Base-by-base conservation (phyloP, 2,797 vertebrate species). In the Netta rufina region DNA sequence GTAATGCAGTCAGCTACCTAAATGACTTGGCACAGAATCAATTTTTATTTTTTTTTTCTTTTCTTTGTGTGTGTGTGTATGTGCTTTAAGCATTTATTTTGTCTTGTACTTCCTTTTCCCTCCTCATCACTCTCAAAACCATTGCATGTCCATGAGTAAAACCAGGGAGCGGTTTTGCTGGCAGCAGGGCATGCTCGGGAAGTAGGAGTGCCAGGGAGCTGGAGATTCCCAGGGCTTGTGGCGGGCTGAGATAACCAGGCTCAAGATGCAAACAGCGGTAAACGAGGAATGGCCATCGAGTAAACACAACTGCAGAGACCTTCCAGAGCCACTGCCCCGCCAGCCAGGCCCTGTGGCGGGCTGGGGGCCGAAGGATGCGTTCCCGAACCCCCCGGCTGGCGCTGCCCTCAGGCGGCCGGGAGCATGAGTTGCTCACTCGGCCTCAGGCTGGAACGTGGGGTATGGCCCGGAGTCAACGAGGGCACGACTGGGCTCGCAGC, bases 401-500 rank as follows among this genome's bases (percentile, higher is more conserved):
- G 13, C 49, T 51, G 8, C 49, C 49, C 11, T 13, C 49, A 25
- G 24, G 49, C 24, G 8, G 49, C 49, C 24, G 49, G 49, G 49
- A 51, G 49, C 24, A 14, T 51, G 49, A 25, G 49, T 25, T 14
- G 13, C 49, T 51, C 24, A 8, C 49, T 98, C 98, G 96, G 97
- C 98, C 96, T 97, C 97, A 98, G 98, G 98, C 97, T 98, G 98
- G 98, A 98, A 98, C 98, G 96, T 91, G 64, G 97, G 98, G 99
- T 99, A 98, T 98, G 97, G 94, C 93, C 95, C 67, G 62, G 93
- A 98, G 98, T 98, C 98, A 98, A 93, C 98, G 98, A 98, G 98
- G 98, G 98, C 98, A 97, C 91, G 96, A 97, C 97, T 97, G 97
- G 96, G 97, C 98, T 98, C 97, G 96, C 97, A 96, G 98, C 98